Base-by-base conservation (phyloP, 2,888 invertebrate genomes). In the Opisthograptis luteolata region DNA sequence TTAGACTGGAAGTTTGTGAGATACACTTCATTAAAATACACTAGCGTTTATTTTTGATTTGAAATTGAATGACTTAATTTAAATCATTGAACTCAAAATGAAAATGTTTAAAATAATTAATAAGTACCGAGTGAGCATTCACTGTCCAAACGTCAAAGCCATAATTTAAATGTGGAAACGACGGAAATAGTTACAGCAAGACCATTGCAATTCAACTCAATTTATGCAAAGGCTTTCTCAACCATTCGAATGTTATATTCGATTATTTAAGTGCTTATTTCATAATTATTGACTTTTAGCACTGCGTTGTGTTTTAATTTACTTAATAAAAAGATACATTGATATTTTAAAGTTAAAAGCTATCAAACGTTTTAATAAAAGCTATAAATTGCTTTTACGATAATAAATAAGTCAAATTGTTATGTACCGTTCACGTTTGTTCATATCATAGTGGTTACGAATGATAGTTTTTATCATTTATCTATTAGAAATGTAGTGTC, bases 151-250 rank as follows among this genome's bases (percentile, higher is more conserved):
- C n/a, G n/a, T 57, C 45, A 50, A 51, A 41, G 49, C 55, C 39
- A 37, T 45, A 50, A 53, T 51, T 43, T 42, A 22, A 42, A 28
- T 61, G 53, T 55, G 40, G 59, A 59, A 59, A 59, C 51, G 55
- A 49, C 52, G 53, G 59, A 57, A 59, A 61, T 36, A 35, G 47
- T 50, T 47, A 55, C 56, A 55, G 52, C 54, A 53, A 42, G 44
- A 44, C 32, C 27, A 43, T 25, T 55, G 49, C 58, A 44, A 57
- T 51, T 54, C 19, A 31, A 45, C 22, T 20, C 32, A 48, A 51
- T 54, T 56, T 40, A 43, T 43, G 48, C 55, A 57, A 56, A 50
- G 6, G 10, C 27, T 50, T 58, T 39, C 42, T 30, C 42, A 49
- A 55, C 45, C 10, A 12, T 12, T 55, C 39, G 50, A 54, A 37